Percentiles rank a stretch among this genome's conserved stretches.
These are phyloP conservation scores for Pristionchus entomophagus DNA, from an alignment of 2,888 invertebrate species.

Conservation along the genomic window DNA sequence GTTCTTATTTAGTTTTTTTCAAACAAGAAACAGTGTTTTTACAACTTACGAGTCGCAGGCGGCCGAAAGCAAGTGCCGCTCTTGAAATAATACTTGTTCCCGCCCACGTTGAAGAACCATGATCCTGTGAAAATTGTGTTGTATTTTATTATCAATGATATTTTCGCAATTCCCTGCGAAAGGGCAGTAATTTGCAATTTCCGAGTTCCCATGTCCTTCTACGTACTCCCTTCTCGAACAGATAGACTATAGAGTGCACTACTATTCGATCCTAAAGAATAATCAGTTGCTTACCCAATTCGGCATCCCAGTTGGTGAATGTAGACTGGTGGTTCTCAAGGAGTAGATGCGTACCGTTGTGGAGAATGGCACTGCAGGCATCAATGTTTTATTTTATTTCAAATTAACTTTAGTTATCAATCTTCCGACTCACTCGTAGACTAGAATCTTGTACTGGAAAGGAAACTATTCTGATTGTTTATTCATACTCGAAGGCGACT, in stretches of 20 bases:
- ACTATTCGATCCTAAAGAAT: too few relatives aligned
- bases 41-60: neutral
- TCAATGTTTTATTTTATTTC: neutral
- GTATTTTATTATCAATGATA: too few relatives aligned
- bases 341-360: neutral
- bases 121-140: neutral
- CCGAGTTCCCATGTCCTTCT: too few relatives aligned
- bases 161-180: too few relatives aligned
- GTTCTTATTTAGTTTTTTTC: too few relatives aligned
- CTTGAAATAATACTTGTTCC: neutral
- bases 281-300: neutral
- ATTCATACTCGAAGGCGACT: neutral
- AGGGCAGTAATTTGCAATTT: too few relatives aligned
- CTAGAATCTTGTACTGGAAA: too few relatives aligned
- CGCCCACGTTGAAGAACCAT: neutral
- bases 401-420: neutral
- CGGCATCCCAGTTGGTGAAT: neutral
- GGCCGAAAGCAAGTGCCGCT: neutral
- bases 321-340: neutral
- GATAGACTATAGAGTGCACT: too few relatives aligned
- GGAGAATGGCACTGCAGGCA: neutral
- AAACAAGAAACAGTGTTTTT: neutral
- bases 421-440: neutral
- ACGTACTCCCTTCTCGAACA: too few relatives aligned
- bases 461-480: too few relatives aligned